phyloP scores from a whole-genome alignment of 1,140 invertebrate genomes.

The Zophobas morio region DNA sequence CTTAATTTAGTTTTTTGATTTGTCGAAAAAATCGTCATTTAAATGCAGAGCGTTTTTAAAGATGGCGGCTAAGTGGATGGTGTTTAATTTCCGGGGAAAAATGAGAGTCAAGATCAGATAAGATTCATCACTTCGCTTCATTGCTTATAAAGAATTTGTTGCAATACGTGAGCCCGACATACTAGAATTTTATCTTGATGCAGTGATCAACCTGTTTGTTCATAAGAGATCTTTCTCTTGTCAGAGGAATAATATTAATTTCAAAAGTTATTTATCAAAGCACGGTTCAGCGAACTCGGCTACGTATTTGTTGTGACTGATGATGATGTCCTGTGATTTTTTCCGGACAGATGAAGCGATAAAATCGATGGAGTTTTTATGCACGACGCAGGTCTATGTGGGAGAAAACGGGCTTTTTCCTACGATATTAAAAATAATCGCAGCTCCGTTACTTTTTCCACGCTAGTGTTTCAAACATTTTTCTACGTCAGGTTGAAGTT shows the following conservation, averaged over 20 bases:
- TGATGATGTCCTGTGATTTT: constrained; percentile 29
- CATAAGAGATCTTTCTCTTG: constrained; percentile 27
- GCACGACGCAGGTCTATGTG: background rate
- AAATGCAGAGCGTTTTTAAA: background rate
- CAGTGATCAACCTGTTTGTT: constrained; percentile 27
- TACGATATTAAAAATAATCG: background rate
- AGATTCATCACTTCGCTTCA: constrained; percentile 19
- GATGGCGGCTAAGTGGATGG: background rate
- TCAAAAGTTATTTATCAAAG: constrained; percentile 4
- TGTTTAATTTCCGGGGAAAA: constrained; percentile 10
- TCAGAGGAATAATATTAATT: constrained; percentile 30
- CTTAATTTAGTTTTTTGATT: no score
- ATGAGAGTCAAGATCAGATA: constrained; percentile 3
- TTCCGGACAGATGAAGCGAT: constrained; percentile 8
- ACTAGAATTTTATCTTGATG: constrained; percentile 21
- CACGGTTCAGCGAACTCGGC: constrained; percentile 10
- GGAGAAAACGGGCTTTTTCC: background rate
- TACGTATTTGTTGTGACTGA: constrained; percentile 14
- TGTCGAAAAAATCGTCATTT: no score
- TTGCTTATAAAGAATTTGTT: constrained; percentile 17
- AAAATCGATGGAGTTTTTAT: background rate
- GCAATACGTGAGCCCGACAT: constrained; percentile 3
- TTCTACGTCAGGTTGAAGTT: background rate
- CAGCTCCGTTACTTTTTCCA: background rate
- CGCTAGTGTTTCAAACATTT: no score